Evolutionary conservation across 2,113 vertebrate genomes (phyloP).

Genomic region (Lota lota): DNA sequence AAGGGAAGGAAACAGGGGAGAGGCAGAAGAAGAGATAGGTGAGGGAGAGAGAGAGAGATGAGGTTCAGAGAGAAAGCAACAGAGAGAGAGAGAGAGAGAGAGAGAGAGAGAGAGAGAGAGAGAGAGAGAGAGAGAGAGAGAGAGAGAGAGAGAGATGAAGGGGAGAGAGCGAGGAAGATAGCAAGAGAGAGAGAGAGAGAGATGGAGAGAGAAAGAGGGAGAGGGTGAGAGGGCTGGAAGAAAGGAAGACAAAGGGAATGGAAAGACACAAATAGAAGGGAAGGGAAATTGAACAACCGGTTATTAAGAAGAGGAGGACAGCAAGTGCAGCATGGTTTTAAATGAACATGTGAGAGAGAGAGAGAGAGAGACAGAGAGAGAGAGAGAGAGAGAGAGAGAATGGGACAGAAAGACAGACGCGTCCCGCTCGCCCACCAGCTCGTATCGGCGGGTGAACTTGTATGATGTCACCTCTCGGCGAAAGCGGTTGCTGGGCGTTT

Average conservation of each 20-base stretch:
- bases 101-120: conserved; percentile 2
- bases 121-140: background rate
- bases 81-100: background rate
- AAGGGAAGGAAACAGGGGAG: background rate
- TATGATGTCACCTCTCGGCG: conserved; percentile 24
- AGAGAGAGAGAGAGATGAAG: background rate
- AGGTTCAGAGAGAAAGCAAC: no score
- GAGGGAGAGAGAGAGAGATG: conserved; percentile 2
- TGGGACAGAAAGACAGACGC: no score
- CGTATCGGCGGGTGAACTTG: conserved; percentile 7
- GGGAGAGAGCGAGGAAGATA: background rate
- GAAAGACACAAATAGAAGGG: no score
- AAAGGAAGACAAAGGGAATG: background rate
- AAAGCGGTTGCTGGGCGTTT: background rate
- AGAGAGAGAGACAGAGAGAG: background rate
- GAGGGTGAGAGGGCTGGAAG: background rate
- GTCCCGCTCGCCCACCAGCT: background rate
- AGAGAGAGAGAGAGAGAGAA: no score
- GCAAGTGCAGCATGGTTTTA: background rate
- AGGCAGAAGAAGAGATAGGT: conserved; percentile 15
- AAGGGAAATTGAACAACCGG: no score
- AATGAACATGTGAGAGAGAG: background rate
- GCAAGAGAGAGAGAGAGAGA: background rate
- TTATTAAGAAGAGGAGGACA: background rate
- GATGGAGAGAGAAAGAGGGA: background rate